Evolutionary conservation across 2,888 invertebrate species (phyloP).

Genomic region (Morinoia aosen): DNA sequence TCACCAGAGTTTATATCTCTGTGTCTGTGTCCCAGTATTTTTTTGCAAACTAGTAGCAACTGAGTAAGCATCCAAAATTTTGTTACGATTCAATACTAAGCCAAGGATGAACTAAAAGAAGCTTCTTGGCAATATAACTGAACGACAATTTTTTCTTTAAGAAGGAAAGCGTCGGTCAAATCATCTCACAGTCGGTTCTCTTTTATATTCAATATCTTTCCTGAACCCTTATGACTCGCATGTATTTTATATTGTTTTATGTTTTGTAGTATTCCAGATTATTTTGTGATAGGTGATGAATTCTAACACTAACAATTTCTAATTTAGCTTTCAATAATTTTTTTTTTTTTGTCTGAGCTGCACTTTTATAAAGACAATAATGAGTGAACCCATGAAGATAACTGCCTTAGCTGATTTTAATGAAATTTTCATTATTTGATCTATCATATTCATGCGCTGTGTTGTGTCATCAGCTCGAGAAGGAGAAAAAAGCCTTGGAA

Average conservation of each 20-base stretch:
- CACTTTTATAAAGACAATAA: neutral
- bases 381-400: neutral
- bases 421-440: neutral
- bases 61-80: too few species aligned
- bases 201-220: too few species aligned
- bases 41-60: too few species aligned
- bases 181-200: too few species aligned
- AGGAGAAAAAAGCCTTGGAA: constrained; percentile 32
- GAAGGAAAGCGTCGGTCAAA: too few species aligned
- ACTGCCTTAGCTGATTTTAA: neutral
- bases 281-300: neutral
- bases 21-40: too few species aligned
- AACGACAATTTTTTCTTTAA: too few species aligned
- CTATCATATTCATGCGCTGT: neutral
- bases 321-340: neutral
- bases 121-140: too few species aligned
- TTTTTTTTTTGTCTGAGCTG: neutral
- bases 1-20: too few species aligned
- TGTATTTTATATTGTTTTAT: neutral
- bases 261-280: neutral
- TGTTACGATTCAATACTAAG: too few species aligned
- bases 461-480: neutral
- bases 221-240: too few species aligned
- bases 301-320: neutral
- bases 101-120: too few species aligned